Evolutionary conservation across 2,888 invertebrate genomes (phyloP).

Genomic region (Sericinus montela): DNA sequence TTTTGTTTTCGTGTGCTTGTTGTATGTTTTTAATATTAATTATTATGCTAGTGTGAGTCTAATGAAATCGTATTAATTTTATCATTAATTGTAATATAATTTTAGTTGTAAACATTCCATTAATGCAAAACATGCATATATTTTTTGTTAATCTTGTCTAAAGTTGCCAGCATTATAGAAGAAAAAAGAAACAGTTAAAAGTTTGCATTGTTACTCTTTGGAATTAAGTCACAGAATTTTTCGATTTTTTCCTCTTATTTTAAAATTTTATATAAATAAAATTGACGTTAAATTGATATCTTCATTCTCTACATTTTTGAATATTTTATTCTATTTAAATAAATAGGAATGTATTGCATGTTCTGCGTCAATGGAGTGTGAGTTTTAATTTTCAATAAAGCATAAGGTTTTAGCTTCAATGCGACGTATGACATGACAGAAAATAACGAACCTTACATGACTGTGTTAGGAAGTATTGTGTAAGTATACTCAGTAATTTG

Average conservation of each 20-base stretch:
- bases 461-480: too few species aligned
- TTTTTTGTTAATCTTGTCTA: constrained; percentile 22
- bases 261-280: too few species aligned
- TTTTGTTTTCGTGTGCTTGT: constrained; percentile 48
- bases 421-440: too few species aligned
- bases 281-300: too few species aligned
- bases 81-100: constrained; percentile 68
- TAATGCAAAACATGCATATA: constrained; percentile 71
- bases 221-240: too few species aligned
- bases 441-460: too few species aligned
- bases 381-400: constrained; percentile 63
- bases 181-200: too few species aligned
- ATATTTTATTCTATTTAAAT: background rate
- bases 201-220: too few species aligned
- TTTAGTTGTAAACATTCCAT: constrained; percentile 70
- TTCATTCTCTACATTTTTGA: too few species aligned
- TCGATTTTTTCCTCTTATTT: too few species aligned
- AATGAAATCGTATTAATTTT: constrained; percentile 75
- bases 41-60: constrained; percentile 71
- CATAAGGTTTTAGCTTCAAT: constrained; percentile 64
- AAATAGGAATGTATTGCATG: constrained; percentile 43
- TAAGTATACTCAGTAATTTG: too few species aligned
- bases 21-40: constrained; percentile 68
- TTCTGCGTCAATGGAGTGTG: constrained; percentile 70
- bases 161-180: too few species aligned